phyloP scores from a whole-genome alignment of 2,113 vertebrate genomes.

The Acinonyx jubatus region DNA sequence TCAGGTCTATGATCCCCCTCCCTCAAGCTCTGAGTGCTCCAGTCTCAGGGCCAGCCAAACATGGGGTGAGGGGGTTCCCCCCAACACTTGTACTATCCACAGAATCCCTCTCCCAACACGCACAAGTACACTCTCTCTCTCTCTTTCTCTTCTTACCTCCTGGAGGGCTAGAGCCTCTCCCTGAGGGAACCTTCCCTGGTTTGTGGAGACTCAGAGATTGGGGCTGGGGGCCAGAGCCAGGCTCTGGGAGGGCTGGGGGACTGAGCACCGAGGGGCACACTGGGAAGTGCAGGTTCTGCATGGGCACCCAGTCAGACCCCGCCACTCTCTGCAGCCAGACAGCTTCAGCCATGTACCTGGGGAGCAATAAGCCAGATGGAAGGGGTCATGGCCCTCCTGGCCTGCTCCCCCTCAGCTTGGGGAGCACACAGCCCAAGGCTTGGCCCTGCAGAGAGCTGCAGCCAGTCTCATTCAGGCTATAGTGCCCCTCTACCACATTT shows the following conservation, averaged over 20 bases:
- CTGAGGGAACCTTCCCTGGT: not conserved
- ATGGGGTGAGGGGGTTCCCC: not conserved
- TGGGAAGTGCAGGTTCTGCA: not conserved
- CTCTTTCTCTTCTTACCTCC: conserved; percentile 42
- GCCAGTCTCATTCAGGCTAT: not conserved
- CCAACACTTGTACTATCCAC: not conserved
- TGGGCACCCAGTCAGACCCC: not conserved
- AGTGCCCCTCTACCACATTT: not conserved
- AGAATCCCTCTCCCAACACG: not conserved
- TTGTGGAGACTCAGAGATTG: not conserved
- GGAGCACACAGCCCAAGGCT: not conserved
- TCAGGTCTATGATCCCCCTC: no score
- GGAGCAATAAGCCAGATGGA: not conserved
- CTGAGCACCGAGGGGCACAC: fast-evolving
- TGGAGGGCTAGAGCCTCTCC: not conserved
- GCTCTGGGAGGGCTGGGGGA: not conserved
- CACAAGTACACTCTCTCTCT: no score
- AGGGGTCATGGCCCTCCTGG: not conserved
- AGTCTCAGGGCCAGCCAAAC: not conserved
- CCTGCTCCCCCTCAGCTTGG: not conserved
- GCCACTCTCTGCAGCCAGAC: conserved; percentile 63
- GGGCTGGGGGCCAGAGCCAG: not conserved
- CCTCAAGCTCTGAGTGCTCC: not conserved
- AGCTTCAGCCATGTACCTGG: conserved; percentile 73
- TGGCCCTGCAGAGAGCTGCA: not conserved